These are phyloP conservation scores for Gasterosteus nipponicus DNA, from an alignment of 2,113 vertebrate genomes.

Conservation along the genomic window DNA sequence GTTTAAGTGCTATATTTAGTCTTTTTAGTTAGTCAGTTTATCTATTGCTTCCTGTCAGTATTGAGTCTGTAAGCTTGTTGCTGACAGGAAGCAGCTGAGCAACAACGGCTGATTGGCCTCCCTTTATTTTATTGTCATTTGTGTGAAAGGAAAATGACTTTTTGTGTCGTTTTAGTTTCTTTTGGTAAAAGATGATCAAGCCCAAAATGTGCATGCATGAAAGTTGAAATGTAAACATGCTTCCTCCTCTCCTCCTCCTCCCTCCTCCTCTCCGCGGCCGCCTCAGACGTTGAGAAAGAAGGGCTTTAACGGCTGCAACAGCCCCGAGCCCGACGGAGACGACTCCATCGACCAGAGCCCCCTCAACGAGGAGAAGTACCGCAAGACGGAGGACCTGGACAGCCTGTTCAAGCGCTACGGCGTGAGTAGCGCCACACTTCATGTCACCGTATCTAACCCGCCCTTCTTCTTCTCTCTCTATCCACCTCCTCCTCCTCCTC, in stretches of 20 bases:
- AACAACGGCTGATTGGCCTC: not conserved
- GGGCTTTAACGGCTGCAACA: slow-evolving; percentile 99
- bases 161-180: not conserved
- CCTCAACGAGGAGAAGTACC: slow-evolving; percentile 94
- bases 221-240: slow-evolving; percentile 62
- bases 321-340: slow-evolving; percentile 96
- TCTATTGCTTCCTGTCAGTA: too few relatives aligned
- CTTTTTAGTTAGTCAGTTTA: too few relatives aligned
- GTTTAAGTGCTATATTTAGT: too few relatives aligned
- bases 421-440: slow-evolving; percentile 87
- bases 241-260: slow-evolving; percentile 40
- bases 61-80: not conserved
- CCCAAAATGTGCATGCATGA: slow-evolving; percentile 25
- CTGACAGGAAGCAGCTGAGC: too few relatives aligned
- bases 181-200: slow-evolving; percentile 3
- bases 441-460: slow-evolving; percentile 73
- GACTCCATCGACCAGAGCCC: slow-evolving; percentile 98
- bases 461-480: slow-evolving; percentile 68
- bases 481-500: slow-evolving; percentile 46
- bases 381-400: slow-evolving; percentile 96
- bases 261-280: slow-evolving; percentile 75
- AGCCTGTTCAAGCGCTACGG: slow-evolving; percentile 97
- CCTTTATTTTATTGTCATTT: not conserved
- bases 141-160: not conserved
- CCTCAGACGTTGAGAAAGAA: slow-evolving; percentile 97